Evolutionary conservation across 2,888 invertebrate species (phyloP), one percentile per base, ranked within the genome.

Genomic region (Ophioninae sp.): DNA sequence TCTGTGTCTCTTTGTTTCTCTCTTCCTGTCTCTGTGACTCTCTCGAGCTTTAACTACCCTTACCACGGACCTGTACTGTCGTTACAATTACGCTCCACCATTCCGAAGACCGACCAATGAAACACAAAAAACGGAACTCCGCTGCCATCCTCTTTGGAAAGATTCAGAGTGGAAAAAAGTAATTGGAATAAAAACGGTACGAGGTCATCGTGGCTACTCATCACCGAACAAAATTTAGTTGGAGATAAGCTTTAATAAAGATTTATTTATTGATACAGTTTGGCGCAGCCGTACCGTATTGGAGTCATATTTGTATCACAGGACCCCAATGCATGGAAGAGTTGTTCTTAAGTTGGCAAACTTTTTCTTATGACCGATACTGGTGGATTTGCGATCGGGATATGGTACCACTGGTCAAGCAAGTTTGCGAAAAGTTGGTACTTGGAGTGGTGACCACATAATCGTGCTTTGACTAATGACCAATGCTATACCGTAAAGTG

Each of bases 271-370:
- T 56, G 17, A 65, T 69, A 30, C 23, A 64, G 59, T 30, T 51
- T n/a, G 6, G 56, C 37, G 67, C 22, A 56, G 39, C 37, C 10
- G 20, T 22, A 79, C 67, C 61, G 78, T 78, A 78, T 20, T 76
- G 71, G 65, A 74, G 81, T 59, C 51, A 20, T 74, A 59, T 81
- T 83, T 71, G 81, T 63, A 74, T 78, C 59, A 61, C 74, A 56
- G 78, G 7, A 58, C 67, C 67, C 63, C 44, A 72, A 71, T 65
- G 39, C 41, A 30, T 58, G 68, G 39, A 78, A 63, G 30, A 30
- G 30, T 30, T 30, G n/a, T n/a, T n/a, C n/a, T n/a, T n/a, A n/a
- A n/a, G n/a, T n/a, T n/a, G n/a, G n/a, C n/a, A n/a, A n/a, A n/a
- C n/a, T n/a, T n/a, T n/a, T n/a, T n/a, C n/a, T n/a, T n/a, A n/a